Conservation (phyloP, 2,113 vertebrate genomes). For the Oncorhynchus kisutch region DNA sequence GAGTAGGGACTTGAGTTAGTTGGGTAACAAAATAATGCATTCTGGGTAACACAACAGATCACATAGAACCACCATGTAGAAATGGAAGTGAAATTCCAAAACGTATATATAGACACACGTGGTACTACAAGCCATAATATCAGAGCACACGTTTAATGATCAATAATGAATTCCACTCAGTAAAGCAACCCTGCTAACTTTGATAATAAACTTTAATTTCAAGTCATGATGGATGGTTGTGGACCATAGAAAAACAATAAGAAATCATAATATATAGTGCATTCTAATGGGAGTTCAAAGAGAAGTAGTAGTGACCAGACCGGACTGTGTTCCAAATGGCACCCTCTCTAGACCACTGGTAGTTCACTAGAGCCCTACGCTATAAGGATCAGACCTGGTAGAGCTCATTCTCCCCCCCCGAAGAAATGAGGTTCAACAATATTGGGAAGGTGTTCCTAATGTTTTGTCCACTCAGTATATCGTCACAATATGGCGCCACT, state of each 20-base stretch:
- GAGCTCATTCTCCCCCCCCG: too few species aligned
- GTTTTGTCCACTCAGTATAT: slow-evolving; percentile 42
- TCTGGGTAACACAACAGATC: neutral
- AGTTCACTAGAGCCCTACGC: too few species aligned
- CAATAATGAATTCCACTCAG: neutral
- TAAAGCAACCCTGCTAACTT: slow-evolving; percentile 16
- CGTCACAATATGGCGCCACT: too few species aligned
- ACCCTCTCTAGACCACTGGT: too few species aligned
- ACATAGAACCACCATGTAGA: neutral
- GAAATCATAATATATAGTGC: slow-evolving; percentile 67
- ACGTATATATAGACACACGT: neutral
- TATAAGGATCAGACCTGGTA: too few species aligned
- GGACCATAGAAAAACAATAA: slow-evolving; percentile 79
- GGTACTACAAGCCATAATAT: too few species aligned
- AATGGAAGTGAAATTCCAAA: neutral
- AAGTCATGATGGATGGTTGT: slow-evolving; percentile 76
- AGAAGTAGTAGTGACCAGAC: slow-evolving; percentile 37
- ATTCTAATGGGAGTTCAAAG: slow-evolving; percentile 67
- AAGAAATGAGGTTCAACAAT: slow-evolving; percentile 1
- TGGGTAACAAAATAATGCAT: neutral
- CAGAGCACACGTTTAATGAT: neutral
- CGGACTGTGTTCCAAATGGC: too few species aligned
- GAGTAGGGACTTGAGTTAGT: neutral
- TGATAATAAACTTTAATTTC: slow-evolving; percentile 79
- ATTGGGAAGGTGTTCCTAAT: slow-evolving; percentile 47